Conservation (phyloP, 2,113 vertebrate genomes). For the Lepus timidus region DNA sequence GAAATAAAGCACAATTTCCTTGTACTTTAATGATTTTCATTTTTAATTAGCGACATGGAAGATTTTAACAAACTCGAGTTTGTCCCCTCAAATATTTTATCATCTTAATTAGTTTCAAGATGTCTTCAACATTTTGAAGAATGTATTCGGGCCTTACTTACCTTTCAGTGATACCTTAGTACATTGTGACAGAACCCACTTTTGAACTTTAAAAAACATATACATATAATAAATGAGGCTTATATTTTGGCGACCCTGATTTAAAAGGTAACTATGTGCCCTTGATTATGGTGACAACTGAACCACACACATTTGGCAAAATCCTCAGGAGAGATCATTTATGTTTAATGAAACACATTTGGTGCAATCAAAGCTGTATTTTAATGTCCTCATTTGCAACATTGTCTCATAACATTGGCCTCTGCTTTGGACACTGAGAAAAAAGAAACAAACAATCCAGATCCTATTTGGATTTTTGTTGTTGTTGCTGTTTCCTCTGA, state of each 20-base stretch:
- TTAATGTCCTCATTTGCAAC: slow-evolving; percentile 71
- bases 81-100: slow-evolving; percentile 74
- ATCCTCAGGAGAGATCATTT: slow-evolving; percentile 37
- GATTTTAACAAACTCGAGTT: slow-evolving; percentile 72
- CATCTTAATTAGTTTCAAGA: slow-evolving; percentile 81
- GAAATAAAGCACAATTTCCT: slow-evolving; percentile 45
- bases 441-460: slow-evolving; percentile 45
- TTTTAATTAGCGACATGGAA: slow-evolving; percentile 81
- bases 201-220: slow-evolving; percentile 77
- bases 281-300: slow-evolving; percentile 24
- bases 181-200: slow-evolving; percentile 74
- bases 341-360: slow-evolving; percentile 48
- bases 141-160: slow-evolving; percentile 64
- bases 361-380: slow-evolving; percentile 75
- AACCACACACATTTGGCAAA: neutral
- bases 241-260: slow-evolving; percentile 66
- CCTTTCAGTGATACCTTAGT: slow-evolving; percentile 71
- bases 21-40: slow-evolving; percentile 75
- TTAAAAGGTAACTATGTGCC: slow-evolving; percentile 48
- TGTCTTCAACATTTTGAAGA: slow-evolving; percentile 78
- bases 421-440: slow-evolving; percentile 70
- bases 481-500: slow-evolving; percentile 48
- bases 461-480: neutral
- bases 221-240: slow-evolving; percentile 76
- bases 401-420: slow-evolving; percentile 74